These are phyloP conservation scores for Diuraphis noxia DNA, from an alignment of 1,140 invertebrate genomes.

Conservation along the genomic window DNA sequence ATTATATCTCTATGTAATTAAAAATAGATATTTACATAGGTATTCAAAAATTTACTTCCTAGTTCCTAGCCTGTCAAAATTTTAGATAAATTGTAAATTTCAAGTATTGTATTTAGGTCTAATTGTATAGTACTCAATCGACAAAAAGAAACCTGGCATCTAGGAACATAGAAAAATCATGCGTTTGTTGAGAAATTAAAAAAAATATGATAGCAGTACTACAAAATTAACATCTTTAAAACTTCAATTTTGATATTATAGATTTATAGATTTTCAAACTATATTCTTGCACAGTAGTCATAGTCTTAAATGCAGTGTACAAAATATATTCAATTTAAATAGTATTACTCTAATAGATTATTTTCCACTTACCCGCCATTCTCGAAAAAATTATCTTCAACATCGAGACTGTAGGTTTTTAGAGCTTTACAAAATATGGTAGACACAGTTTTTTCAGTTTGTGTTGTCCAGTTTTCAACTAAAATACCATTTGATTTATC, in stretches of 20 bases:
- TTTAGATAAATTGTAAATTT: neutral
- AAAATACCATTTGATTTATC: constrained; percentile 47
- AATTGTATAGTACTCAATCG: neutral
- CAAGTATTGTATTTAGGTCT: neutral
- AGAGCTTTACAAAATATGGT: constrained; percentile 57
- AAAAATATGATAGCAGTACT: neutral
- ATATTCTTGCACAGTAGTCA: neutral
- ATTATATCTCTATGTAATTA: too few species aligned
- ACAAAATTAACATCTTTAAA: neutral
- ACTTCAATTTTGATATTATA: neutral
- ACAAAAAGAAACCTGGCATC: neutral
- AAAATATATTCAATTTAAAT: neutral
- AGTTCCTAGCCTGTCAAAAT: neutral
- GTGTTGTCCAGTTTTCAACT: constrained; percentile 51
- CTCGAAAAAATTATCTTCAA: constrained; percentile 58
- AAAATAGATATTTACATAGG: too few species aligned
- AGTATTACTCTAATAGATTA: neutral
- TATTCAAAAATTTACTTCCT: neutral
- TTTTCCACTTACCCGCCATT: constrained; percentile 58
- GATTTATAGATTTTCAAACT: neutral
- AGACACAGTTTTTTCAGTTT: constrained; percentile 55
- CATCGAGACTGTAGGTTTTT: constrained; percentile 56
- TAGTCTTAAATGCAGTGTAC: neutral
- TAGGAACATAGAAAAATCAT: neutral
- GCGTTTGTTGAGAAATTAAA: neutral